Percentiles rank a stretch among this genome's conserved stretches.
These are phyloP conservation scores for Chorisops tibialis DNA, from an alignment of 2,888 invertebrate species.

Conservation along the genomic window DNA sequence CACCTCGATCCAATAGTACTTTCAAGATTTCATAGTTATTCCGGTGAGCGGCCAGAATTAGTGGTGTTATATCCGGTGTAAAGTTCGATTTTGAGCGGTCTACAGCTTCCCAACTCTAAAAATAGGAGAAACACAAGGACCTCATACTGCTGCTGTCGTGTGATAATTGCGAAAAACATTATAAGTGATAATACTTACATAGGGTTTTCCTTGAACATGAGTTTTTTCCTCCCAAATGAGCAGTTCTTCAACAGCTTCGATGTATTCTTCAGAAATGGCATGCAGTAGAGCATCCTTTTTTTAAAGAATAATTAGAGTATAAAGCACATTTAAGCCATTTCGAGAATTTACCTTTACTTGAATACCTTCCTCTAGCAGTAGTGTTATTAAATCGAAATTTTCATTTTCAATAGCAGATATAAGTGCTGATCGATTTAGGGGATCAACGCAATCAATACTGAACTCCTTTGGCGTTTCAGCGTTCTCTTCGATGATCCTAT, in stretches of 20 bases:
- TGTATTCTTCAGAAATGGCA: constrained; percentile 97
- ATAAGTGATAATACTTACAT: constrained; percentile 56
- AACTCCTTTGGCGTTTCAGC: constrained; percentile 65
- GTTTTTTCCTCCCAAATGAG: constrained; percentile 84
- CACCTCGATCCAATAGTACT: constrained; percentile 87
- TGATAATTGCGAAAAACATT: neutral
- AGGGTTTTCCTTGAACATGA: constrained; percentile 71
- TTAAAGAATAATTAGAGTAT: neutral
- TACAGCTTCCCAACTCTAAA: constrained; percentile 80
- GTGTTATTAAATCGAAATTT: constrained; percentile 86
- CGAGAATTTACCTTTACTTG: constrained; percentile 67
- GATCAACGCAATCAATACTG: constrained; percentile 93
- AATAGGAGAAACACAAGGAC: too few relatives aligned
- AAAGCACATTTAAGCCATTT: neutral
- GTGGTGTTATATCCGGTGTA: constrained; percentile 92
- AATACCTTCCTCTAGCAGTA: constrained; percentile 77
- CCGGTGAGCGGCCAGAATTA: constrained; percentile 91
- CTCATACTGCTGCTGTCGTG: neutral
- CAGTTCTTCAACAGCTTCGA: constrained; percentile 93
- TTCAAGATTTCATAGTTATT: constrained; percentile 98
- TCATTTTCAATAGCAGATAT: constrained; percentile 97
- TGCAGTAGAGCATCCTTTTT: constrained; percentile 82
- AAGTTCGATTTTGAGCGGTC: constrained; percentile 78
- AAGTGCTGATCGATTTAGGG: constrained; percentile 87
- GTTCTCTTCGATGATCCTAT: constrained; percentile 58